These are phyloP conservation scores for Nematolebias whitei DNA, from an alignment of 2,113 vertebrate species.

Conservation along the genomic window DNA sequence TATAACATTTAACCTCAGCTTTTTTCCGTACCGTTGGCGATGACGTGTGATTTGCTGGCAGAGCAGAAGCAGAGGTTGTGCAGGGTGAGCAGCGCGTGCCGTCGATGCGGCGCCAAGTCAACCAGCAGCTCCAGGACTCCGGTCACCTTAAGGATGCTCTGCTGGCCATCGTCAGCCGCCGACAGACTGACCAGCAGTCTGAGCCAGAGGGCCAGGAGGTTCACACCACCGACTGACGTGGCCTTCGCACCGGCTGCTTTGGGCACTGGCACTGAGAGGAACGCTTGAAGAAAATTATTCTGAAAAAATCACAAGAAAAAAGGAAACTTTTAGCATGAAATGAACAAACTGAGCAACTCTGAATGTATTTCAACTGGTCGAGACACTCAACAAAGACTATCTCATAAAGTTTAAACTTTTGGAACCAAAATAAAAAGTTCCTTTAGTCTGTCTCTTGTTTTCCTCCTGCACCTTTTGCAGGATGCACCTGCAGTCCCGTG, in stretches of 20 bases:
- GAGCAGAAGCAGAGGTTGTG: slow-evolving; percentile 77
- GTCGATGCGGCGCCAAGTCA: slow-evolving; percentile 84
- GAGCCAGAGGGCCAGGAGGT: slow-evolving; percentile 84
- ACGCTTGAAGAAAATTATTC: slow-evolving; percentile 95
- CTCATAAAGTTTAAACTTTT: too few species aligned
- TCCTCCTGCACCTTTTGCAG: slow-evolving; percentile 87
- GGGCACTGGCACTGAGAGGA: slow-evolving; percentile 82
- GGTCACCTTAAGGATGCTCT: slow-evolving; percentile 87
- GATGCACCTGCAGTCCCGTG: slow-evolving; percentile 89
- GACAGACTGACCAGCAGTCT: slow-evolving; percentile 89
- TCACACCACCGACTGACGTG: slow-evolving; percentile 24
- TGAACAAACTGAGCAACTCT: background rate
- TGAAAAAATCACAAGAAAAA: slow-evolving; percentile 66
- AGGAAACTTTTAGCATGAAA: background rate
- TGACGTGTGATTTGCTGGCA: slow-evolving; percentile 88
- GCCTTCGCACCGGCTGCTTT: slow-evolving; percentile 78
- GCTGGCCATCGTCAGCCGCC: slow-evolving; percentile 89
- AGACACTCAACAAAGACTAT: too few species aligned
- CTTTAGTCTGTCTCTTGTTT: background rate
- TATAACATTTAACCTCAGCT: background rate
- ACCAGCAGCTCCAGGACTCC: slow-evolving; percentile 87
- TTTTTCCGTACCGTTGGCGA: slow-evolving; percentile 85
- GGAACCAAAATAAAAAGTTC: too few species aligned
- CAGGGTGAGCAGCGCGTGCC: slow-evolving; percentile 67
- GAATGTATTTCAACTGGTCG: too few species aligned